Base-by-base conservation (phyloP, 2,888 invertebrate genomes). In the Cryptocheilus praepositus region DNA sequence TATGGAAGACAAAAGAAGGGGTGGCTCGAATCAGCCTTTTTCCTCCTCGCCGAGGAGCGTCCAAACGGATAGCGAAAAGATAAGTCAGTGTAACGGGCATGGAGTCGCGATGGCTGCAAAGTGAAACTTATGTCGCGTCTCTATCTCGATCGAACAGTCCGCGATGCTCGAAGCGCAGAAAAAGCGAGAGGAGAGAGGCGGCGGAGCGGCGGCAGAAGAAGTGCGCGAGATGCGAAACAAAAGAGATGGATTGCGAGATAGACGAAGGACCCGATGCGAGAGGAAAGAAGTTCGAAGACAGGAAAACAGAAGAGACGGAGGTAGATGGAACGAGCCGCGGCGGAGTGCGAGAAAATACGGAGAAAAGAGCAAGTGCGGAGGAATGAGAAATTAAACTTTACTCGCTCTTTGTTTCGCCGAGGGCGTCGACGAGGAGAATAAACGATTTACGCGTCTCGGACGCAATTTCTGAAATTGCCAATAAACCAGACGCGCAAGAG, bases 401-500 rank as follows among this genome's bases (percentile, higher is more conserved):
- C 53, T 51, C 63, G 57, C 63, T 64, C 61, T 69, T 65, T 68
- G 28, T 49, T 58, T 54, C 36, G 53, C 49, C n/a, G 18, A 16
- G 49, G 18, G 49, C 49, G 36, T 52, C 61, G 49, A 49, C 64
- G 61, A 60, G 62, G 68, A 66, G 72, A 77, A 71, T 72, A 70
- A 67, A 71, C 68, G 80, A 74, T 69, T 63, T 74, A 65, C 66
- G 67, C 71, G 65, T 68, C 69, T 67, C 64, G 70, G 67, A 64
- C 70, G 77, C 75, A 80, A 78, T 77, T 77, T 71, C 75, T 60
- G 73, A 71, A 74, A 80, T 79, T 79, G 80, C 77, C 75, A 74
- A 79, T 80, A 80, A 80, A 80, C 71, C 72, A 61, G 67, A 62
- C 51, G 56, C 55, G 43, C 56, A 22, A 16, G 15, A 51, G 54